These are phyloP conservation scores for Uria lomvia DNA, from an alignment of 2,113 vertebrate genomes.

Conservation along the genomic window DNA sequence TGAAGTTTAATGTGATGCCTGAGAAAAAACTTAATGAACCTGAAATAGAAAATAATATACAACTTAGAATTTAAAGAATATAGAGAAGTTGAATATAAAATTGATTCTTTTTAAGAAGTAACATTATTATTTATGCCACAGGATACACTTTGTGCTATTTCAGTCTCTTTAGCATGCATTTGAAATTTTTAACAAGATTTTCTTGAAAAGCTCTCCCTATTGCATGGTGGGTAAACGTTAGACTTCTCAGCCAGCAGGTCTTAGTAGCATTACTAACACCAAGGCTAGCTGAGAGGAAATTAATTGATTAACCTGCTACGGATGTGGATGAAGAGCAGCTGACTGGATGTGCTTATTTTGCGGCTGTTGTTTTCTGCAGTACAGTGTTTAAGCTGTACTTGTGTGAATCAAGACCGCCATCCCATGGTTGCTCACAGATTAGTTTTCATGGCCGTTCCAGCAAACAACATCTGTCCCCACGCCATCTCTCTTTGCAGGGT, in stretches of 20 bases:
- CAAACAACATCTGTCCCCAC: neutral
- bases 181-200: neutral
- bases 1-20: neutral
- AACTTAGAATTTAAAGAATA: neutral
- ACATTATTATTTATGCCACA: neutral
- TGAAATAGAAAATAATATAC: neutral
- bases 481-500: neutral
- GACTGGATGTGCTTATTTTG: neutral
- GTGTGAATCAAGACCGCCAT: conserved; percentile 48
- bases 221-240: neutral
- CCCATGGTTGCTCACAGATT: conserved; percentile 24
- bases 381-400: neutral
- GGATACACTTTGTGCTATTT: neutral
- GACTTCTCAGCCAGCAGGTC: neutral
- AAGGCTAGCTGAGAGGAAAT: neutral
- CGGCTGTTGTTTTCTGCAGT: too few species aligned
- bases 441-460: neutral
- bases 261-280: neutral
- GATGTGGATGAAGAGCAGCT: neutral
- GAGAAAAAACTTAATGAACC: neutral
- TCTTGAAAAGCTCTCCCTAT: neutral
- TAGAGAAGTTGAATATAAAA: neutral
- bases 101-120: neutral
- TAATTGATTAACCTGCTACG: neutral
- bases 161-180: neutral